phyloP scores from a whole-genome alignment of 2,888 invertebrate genomes.

The Sicus ferrugineus region DNA sequence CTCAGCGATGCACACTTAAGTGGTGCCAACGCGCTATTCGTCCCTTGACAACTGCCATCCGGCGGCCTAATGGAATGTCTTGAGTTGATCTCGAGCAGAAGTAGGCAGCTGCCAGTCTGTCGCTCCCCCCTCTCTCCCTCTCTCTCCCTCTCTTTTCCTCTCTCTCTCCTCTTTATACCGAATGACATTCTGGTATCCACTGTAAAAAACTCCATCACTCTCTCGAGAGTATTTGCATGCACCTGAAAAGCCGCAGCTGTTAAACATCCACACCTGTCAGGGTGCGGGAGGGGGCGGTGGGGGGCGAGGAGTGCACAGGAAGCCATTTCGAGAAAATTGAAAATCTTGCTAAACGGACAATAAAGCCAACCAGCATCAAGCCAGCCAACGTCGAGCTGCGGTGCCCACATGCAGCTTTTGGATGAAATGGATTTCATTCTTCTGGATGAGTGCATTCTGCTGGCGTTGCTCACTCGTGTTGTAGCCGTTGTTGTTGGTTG shows the following conservation, averaged over 20 bases:
- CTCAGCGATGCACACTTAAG: too few relatives aligned
- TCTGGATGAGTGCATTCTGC: background rate
- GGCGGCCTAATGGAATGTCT: too few relatives aligned
- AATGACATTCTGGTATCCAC: too few relatives aligned
- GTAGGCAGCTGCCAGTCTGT: background rate
- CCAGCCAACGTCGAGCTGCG: background rate
- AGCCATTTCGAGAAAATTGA: background rate
- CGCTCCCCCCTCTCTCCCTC: background rate
- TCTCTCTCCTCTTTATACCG: too few relatives aligned
- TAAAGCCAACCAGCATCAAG: background rate
- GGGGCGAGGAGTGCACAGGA: background rate
- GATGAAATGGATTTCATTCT: background rate
- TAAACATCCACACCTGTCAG: too few relatives aligned
- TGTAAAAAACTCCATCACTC: too few relatives aligned
- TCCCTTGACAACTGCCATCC: background rate
- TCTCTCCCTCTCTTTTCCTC: background rate
- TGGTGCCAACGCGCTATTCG: background rate
- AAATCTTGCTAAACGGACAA: conserved; percentile 1
- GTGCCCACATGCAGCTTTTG: background rate
- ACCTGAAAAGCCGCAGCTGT: too few relatives aligned
- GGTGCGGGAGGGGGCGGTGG: too few relatives aligned
- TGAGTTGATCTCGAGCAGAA: too few relatives aligned
- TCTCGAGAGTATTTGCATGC: too few relatives aligned
- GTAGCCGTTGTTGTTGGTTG: background rate
- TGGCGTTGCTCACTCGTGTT: background rate